Evolutionary conservation across 2,113 vertebrate genomes (phyloP).

Genomic region (Ceyx melanurus): DNA sequence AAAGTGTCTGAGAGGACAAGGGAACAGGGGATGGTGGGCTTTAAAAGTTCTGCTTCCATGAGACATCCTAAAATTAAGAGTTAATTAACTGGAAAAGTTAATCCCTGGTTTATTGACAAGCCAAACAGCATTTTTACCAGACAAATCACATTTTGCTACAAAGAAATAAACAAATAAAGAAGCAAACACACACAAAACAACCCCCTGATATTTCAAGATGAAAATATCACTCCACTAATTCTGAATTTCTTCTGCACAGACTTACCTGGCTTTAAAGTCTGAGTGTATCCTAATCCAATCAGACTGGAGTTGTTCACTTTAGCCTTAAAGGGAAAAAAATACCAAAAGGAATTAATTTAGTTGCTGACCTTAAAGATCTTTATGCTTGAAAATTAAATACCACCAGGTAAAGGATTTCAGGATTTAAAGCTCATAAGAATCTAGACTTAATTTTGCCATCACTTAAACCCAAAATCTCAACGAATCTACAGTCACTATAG

Average conservation of each 20-base stretch:
- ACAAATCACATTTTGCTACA: background rate
- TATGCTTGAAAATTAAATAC: background rate
- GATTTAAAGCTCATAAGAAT: background rate
- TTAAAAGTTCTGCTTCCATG: background rate
- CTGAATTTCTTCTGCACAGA: background rate
- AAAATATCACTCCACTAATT: background rate
- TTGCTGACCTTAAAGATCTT: background rate
- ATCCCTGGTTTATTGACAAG: background rate
- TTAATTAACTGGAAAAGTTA: background rate
- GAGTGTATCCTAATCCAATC: conserved; percentile 95
- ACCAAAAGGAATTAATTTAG: background rate
- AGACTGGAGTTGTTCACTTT: conserved; percentile 99
- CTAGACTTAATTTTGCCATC: background rate
- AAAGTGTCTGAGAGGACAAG: background rate
- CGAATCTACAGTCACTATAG: background rate
- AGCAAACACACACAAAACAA: background rate
- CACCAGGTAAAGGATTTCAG: too few species aligned
- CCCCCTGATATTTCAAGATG: background rate
- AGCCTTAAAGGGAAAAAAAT: conserved; percentile 78
- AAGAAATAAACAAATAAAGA: too few species aligned
- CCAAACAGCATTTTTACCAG: background rate
- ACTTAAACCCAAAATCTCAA: background rate
- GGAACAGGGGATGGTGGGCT: background rate
- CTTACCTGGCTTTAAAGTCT: conserved; percentile 95
- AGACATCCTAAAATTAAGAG: background rate